phyloP scores from a whole-genome alignment of 2,888 invertebrate genomes.

The Drosophila kokeensis region DNA sequence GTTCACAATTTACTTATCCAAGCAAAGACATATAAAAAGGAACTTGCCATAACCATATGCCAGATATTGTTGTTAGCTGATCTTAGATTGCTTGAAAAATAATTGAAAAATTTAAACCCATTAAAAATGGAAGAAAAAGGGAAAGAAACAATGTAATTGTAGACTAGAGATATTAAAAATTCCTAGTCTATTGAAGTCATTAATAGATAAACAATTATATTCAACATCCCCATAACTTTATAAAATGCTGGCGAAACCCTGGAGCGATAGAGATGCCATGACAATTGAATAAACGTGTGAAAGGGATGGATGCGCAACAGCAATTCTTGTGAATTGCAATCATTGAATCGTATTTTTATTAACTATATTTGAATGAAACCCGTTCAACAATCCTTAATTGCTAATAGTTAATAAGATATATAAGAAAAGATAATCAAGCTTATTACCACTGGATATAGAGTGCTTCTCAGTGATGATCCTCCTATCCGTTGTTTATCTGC shows the following conservation, averaged over 20 bases:
- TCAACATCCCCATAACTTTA: no score
- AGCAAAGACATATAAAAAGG: constrained; percentile 21
- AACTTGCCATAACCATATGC: neutral
- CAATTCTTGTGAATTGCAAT: no score
- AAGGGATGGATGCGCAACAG: no score
- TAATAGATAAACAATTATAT: no score
- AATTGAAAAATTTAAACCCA: neutral
- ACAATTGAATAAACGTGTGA: no score
- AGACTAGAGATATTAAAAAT: neutral
- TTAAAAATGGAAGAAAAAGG: neutral
- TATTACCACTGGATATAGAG: neutral
- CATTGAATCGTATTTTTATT: no score
- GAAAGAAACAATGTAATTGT: neutral
- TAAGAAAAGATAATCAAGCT: neutral
- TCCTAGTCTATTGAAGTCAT: neutral
- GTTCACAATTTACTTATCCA: constrained; percentile 14
- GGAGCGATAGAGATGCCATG: no score
- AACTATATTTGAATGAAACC: no score
- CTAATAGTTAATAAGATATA: neutral
- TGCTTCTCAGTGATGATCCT: neutral
- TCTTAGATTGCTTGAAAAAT: neutral
- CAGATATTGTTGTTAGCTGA: neutral
- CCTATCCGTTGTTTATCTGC: neutral
- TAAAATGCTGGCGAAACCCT: no score
- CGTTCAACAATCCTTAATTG: neutral